phyloP scores from a whole-genome alignment of 2,797 vertebrate genomes.

The Leptatherina wallacei region DNA sequence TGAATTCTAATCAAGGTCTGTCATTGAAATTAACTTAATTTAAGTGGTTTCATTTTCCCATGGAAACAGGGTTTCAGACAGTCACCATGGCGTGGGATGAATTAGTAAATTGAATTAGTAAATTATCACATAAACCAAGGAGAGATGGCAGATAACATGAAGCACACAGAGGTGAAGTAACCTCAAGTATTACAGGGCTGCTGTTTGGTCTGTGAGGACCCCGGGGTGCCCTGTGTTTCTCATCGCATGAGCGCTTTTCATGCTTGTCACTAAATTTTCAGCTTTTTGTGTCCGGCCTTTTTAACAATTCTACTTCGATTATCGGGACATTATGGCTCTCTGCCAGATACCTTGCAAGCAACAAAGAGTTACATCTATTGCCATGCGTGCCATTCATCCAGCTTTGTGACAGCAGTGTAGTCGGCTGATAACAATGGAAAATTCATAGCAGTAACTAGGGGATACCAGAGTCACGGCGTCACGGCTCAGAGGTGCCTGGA shows the following conservation, averaged over 20 bases:
- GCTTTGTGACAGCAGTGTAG: conserved; percentile 84
- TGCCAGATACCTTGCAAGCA: conserved; percentile 85
- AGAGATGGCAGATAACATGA: conserved; percentile 41
- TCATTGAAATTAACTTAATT: conserved; percentile 5
- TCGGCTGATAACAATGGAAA: conserved; percentile 87
- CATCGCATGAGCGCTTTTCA: conserved; percentile 84
- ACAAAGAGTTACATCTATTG: conserved; percentile 90
- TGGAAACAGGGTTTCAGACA: conserved; percentile 5
- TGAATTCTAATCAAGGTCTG: background rate
- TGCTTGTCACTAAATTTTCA: conserved; percentile 89
- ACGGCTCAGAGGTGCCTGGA: conserved; percentile 79
- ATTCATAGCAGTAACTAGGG: conserved; percentile 89
- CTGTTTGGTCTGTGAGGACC: conserved; percentile 54
- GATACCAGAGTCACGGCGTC: conserved; percentile 86
- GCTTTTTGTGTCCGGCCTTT: conserved; percentile 86
- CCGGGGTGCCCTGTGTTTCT: conserved; percentile 72
- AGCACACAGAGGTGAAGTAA: conserved; percentile 16
- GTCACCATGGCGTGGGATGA: conserved; percentile 15
- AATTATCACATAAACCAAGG: conserved; percentile 47
- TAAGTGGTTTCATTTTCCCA: background rate
- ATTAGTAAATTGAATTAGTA: conserved; percentile 47
- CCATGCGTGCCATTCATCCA: conserved; percentile 86
- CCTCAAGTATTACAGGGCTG: conserved; percentile 29
- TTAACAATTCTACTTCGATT: conserved; percentile 88
- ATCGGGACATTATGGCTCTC: conserved; percentile 87